Base-by-base conservation (phyloP, 2,888 invertebrate genomes). In the Epinotia demarniana region DNA sequence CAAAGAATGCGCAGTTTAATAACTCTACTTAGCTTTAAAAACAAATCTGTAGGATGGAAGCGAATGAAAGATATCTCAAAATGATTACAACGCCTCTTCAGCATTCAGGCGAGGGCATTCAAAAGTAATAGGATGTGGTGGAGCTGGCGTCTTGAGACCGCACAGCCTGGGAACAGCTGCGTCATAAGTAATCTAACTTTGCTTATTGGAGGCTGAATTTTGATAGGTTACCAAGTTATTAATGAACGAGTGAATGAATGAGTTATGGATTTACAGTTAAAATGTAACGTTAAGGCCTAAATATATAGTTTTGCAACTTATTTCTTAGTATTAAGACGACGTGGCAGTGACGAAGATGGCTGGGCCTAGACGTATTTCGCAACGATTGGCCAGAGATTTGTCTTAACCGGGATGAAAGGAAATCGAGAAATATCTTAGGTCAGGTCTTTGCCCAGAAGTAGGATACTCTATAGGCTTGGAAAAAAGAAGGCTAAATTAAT, bases 101-200 rank as follows among this genome's bases (percentile, higher is more conserved):
- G 69, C 39, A 57, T 73, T 66, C 72, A 57, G 33, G 53, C 39
- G 39, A 27, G 55, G 55, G 9, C 43, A 62, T 73, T 73, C 68
- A 68, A 67, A 73, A 67, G 73, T 73, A 74, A 74, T 74, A 74
- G 69, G 74, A 74, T 58, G 74, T 63, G 73, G 67, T 53, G 18
- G 55, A 69, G 57, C 27, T 16, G 57, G 0, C n/a, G n/a, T 39
- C 55, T 53, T 39, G 23, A n/a, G 39, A 55, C 5, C 18, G 16
- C 39, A 39, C 58, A 70, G 74, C 43, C 46, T 2, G 46, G 8
- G 13, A 16, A 53, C 63, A 58, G 63, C 46, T 19, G 16, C 19
- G 39, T n/a, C 64, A 64, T 2, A 3, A 23, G 2, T 23, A 16
- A 67, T 9, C 12, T 67, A 33, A 55, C 19, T 12, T 61, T 3